Evolutionary conservation across 2,888 invertebrate genomes (phyloP).

Genomic region (Epinotia demarniana): DNA sequence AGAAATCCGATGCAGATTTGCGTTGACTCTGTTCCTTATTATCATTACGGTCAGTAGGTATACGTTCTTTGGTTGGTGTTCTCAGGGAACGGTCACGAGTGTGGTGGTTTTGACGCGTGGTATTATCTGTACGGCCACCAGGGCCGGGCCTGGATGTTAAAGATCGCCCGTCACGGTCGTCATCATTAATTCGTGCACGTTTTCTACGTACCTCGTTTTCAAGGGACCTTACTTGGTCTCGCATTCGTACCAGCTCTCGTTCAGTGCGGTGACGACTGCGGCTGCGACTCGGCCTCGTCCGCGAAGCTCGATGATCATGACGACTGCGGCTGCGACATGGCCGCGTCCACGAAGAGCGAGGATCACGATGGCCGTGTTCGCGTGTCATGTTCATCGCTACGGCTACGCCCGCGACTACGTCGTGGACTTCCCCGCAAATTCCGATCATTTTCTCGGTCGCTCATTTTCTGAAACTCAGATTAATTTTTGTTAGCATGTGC

Average conservation of each 20-base stretch:
- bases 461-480: slow-evolving; percentile 18
- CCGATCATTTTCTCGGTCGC: background rate
- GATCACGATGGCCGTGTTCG: slow-evolving; percentile 5
- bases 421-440: background rate
- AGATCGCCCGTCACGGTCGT: background rate
- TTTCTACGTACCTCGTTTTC: slow-evolving; percentile 14
- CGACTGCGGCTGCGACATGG: slow-evolving; percentile 14
- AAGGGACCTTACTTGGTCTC: background rate
- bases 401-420: slow-evolving; percentile 12
- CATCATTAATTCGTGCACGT: slow-evolving; percentile 11
- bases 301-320: slow-evolving; percentile 5
- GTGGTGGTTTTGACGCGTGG: background rate
- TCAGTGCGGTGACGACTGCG: slow-evolving; percentile 15
- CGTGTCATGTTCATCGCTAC: background rate
- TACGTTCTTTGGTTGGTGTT: background rate
- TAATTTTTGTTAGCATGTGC: too few relatives aligned
- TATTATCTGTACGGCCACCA: background rate
- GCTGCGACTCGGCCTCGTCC: slow-evolving; percentile 4
- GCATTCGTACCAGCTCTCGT: slow-evolving; percentile 1
- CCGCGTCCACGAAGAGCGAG: background rate
- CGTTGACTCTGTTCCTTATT: too few relatives aligned
- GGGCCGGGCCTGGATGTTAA: background rate
- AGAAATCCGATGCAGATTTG: too few relatives aligned
- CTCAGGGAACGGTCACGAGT: slow-evolving; percentile 1
- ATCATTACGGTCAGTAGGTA: background rate